Evolutionary conservation across 2,797 vertebrate genomes (phyloP), one percentile per base, ranked within the genome.

Genomic region (Crocodylus rhombifer): DNA sequence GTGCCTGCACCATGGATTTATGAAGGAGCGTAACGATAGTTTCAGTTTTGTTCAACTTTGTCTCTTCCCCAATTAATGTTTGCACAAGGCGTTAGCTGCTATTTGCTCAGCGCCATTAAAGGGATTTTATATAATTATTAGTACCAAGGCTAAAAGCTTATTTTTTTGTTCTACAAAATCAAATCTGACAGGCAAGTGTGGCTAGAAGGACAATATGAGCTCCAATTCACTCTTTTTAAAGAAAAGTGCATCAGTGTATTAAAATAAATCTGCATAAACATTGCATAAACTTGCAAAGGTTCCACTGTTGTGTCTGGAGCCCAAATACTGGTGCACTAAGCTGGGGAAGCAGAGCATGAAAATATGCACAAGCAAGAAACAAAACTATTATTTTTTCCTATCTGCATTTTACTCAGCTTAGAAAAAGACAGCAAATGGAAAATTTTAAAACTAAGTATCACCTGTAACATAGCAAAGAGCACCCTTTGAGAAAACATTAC

Each of bases 171-270:
- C 77, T 61, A 58, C 3, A 23, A 23, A 65, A 62, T 36, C 18
- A 16, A 61, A n/a, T 4, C 58, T 25, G 12, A 12, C 14, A 1
- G 13, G 14, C 67, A 28, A 11, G 13, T 73, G 36, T 51, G 36
- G 36, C 33, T 21, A 60, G 23, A 58, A 18, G 3, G 28, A 51
- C 25, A 56, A 64, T 26, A 5, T 16, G 10, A 78, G 61, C 7
- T 42, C 58, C 58, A 4, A 0, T 1, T 8, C 17, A 5, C 76
- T 23, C 5, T 1, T 1, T 51, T 51, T 42, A 20, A 6, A 42
- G 80, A 60, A 26, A 17, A 82, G 79, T 0, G 1, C 1, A n/a
- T 10, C 14, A 55, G 5, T 5, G 30, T 56, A 57, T 23, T 4
- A 55, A 28, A 14, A 14, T 55, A 87, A 85, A 91, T 82, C 21